These are phyloP conservation scores for Hirtodrosophila confusa DNA, from an alignment of 2,888 invertebrate genomes.

Conservation along the genomic window DNA sequence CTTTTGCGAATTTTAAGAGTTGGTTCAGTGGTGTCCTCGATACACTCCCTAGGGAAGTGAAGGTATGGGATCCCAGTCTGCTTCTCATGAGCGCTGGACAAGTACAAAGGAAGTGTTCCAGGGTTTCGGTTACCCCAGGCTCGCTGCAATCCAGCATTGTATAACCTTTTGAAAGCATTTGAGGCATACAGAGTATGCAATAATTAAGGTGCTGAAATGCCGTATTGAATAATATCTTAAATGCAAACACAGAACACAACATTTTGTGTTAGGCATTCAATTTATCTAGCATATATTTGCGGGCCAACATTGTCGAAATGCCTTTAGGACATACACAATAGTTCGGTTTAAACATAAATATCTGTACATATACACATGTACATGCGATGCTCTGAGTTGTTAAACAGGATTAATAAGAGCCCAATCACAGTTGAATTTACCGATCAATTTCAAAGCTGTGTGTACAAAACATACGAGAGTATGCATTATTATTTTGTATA, in stretches of 20 bases:
- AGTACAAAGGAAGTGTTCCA: too few relatives aligned
- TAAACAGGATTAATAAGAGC: conserved; percentile 52
- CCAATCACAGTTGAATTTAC: conserved; percentile 33
- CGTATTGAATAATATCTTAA: not conserved
- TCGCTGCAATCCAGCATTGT: too few relatives aligned
- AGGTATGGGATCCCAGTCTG: too few relatives aligned
- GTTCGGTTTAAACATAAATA: not conserved
- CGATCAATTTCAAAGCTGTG: conserved; percentile 18
- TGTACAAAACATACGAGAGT: too few relatives aligned
- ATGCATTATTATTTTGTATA: not conserved
- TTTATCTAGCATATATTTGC: not conserved
- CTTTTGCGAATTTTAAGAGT: too few relatives aligned
- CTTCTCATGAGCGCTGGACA: too few relatives aligned
- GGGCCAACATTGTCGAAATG: not conserved
- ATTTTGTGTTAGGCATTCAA: not conserved
- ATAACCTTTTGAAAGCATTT: too few relatives aligned
- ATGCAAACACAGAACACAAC: not conserved
- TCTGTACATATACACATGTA: not conserved
- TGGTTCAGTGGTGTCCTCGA: too few relatives aligned
- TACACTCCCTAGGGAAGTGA: too few relatives aligned
- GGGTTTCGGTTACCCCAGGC: too few relatives aligned
- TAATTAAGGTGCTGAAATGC: too few relatives aligned
- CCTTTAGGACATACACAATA: not conserved
- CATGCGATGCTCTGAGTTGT: conserved; percentile 30
- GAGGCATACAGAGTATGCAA: too few relatives aligned